A percentile compares a stretch with the other conserved stretches of the same genome.
Conservation (phyloP, 2,113 vertebrate species). For the Potamarius usumacintae region DNA sequence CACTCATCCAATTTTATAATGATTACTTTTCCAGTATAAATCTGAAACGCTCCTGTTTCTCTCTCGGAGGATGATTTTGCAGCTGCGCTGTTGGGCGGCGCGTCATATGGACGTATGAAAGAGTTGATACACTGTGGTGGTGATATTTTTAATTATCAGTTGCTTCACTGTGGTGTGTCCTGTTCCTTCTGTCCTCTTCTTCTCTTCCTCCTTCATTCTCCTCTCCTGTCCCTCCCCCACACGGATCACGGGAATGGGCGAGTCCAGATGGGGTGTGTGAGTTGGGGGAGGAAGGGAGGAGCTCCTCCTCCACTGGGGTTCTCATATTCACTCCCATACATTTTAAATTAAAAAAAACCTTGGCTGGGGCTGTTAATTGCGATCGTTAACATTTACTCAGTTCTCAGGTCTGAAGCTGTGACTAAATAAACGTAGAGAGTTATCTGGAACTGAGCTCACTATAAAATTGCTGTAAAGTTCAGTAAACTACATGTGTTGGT, state of each 20-base stretch:
- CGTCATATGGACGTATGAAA: not conserved
- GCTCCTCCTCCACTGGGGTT: not conserved
- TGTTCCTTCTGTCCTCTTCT: not conserved
- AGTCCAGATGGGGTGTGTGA: conserved; percentile 53
- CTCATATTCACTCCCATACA: not conserved
- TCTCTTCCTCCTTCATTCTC: not conserved
- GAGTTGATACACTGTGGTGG: not conserved
- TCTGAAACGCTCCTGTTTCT: not conserved
- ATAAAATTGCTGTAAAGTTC: not conserved
- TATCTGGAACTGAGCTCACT: too few relatives aligned
- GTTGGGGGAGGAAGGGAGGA: not conserved
- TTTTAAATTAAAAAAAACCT: not conserved
- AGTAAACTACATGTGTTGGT: too few relatives aligned
- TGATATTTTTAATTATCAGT: not conserved
- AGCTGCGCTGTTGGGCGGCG: not conserved
- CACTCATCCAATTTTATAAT: not conserved
- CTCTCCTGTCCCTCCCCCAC: conserved; percentile 18
- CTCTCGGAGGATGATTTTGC: not conserved
- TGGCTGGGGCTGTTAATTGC: not conserved
- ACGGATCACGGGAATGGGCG: conserved; percentile 24
- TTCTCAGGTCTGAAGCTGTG: not conserved
- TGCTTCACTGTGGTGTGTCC: not conserved
- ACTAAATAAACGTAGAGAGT: too few relatives aligned
- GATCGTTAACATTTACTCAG: not conserved
- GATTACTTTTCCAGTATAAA: not conserved